These are phyloP conservation scores for Knipowitschia caucasica DNA, from an alignment of 2,797 vertebrate species.

Conservation along the genomic window DNA sequence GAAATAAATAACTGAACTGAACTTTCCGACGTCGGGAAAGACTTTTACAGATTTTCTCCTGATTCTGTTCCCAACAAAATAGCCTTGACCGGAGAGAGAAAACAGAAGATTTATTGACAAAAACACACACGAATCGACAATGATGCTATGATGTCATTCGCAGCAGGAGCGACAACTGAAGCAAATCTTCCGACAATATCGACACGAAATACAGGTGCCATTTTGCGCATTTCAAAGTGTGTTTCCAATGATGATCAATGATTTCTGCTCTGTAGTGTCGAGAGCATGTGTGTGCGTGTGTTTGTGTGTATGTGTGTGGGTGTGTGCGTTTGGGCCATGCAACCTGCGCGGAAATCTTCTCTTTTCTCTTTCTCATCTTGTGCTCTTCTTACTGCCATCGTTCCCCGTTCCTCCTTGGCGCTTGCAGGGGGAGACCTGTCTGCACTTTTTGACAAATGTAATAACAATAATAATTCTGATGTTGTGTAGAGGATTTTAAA, in stretches of 20 bases:
- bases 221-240: conserved; percentile 39
- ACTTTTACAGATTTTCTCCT: conserved; percentile 57
- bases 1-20: conserved; percentile 39
- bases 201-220: conserved; percentile 52
- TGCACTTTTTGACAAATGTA: conserved; percentile 80
- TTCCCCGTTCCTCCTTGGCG: conserved; percentile 61
- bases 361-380: conserved; percentile 72
- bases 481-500: conserved; percentile 65
- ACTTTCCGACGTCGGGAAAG: conserved; percentile 60
- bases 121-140: conserved; percentile 27
- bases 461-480: conserved; percentile 69
- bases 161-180: conserved; percentile 64
- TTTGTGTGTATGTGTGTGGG: conserved; percentile 13
- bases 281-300: conserved; percentile 23
- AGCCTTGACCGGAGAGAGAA: conserved; percentile 63
- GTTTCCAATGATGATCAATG: conserved; percentile 44
- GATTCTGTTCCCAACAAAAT: conserved; percentile 60
- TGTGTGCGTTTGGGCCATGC: conserved; percentile 34
- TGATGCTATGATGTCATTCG: conserved; percentile 73
- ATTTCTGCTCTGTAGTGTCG: conserved; percentile 48
- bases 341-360: conserved; percentile 62
- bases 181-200: conserved; percentile 71
- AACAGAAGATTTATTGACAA: conserved; percentile 60
- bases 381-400: conserved; percentile 70
- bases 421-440: conserved; percentile 65